Conservation (phyloP, 2,888 invertebrate species). For the Hartigia nigra region DNA sequence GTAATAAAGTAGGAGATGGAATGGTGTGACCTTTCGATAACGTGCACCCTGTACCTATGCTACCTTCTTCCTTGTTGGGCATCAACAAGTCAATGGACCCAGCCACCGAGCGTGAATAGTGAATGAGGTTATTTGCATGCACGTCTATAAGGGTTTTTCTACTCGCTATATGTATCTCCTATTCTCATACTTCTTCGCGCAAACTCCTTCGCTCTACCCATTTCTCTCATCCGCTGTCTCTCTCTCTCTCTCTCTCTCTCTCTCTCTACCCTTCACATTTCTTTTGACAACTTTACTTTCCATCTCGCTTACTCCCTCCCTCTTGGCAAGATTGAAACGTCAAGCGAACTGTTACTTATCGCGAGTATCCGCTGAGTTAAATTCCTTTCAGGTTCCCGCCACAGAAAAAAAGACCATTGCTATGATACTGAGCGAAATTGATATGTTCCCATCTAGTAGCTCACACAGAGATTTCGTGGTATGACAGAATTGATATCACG, state of each 20-base stretch:
- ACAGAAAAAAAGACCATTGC: not conserved
- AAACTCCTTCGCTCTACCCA: constrained; percentile 20
- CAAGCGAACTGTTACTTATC: constrained; percentile 29
- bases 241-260: constrained; percentile 9
- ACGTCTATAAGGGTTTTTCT: constrained; percentile 33
- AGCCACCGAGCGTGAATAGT: constrained; percentile 38
- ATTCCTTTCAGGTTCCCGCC: not conserved
- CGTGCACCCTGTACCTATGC: not conserved
- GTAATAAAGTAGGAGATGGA: not conserved
- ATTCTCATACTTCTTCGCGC: not conserved
- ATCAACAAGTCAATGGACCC: constrained; percentile 45
- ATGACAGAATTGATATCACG: not conserved
- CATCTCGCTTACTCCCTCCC: constrained; percentile 6
- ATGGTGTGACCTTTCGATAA: not conserved
- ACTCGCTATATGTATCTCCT: not conserved
- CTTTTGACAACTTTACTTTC: not conserved
- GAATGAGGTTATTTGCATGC: constrained; percentile 48
- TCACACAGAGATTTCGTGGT: not conserved
- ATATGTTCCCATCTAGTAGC: not conserved
- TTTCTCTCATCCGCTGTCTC: constrained; percentile 7
- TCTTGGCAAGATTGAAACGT: constrained; percentile 9
- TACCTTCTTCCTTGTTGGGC: constrained; percentile 15
- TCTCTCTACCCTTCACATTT: constrained; percentile 4
- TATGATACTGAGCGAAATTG: not conserved
- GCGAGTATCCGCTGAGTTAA: constrained; percentile 14